Base-by-base conservation (phyloP, 2,113 vertebrate genomes). In the Perognathus longimembris region DNA sequence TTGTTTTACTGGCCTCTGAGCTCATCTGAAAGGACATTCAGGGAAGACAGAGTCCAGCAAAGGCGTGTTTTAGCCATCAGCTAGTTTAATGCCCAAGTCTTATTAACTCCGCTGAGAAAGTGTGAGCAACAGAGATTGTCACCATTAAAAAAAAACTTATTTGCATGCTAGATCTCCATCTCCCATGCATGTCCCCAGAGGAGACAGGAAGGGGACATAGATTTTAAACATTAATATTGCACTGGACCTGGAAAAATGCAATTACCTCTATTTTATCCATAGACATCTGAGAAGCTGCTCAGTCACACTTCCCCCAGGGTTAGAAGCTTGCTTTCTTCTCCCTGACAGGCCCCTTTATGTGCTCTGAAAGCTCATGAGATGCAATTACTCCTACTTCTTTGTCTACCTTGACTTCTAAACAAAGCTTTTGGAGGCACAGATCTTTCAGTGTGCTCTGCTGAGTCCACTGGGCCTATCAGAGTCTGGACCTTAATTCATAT, bases 31-130 rank as follows among this genome's bases (percentile, higher is more conserved):
- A 54, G 34, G 54, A 59, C 83, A n/a, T 26, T 5, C 32, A 73
- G 64, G 40, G 42, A 87, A 45, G 69, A 81, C 26, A 42, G 59
- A 24, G 1, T 15, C 34, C 34, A 64, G 38, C 64, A 73, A 88
- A 73, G 38, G 91, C 71, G 74, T 86, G 66, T 59, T 64, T 91
- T 34, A 73, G 26, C 59, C n/a, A 24, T 75, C 61, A 76, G n/a
- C 22, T 64, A 32, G 7, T 67, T 70, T 77, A 66, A 20, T 45
- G 79, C 22, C 75, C n/a, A 88, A 90, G 85, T 80, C 28, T 1
- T 18, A 74, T 78, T 28, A 26, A 14, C 18, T 20, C 64, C 59
- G 45, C 5, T 20, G 14, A 45, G 64, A 74, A 14, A 57, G 28
- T 10, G 1, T 7, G 24, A 24, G 17, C 71, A 66, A 38, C 30